Evolutionary conservation across 2,113 vertebrate genomes (phyloP), one percentile per base, ranked within the genome.

Genomic region (Sterrhoptilus dennistouni): DNA sequence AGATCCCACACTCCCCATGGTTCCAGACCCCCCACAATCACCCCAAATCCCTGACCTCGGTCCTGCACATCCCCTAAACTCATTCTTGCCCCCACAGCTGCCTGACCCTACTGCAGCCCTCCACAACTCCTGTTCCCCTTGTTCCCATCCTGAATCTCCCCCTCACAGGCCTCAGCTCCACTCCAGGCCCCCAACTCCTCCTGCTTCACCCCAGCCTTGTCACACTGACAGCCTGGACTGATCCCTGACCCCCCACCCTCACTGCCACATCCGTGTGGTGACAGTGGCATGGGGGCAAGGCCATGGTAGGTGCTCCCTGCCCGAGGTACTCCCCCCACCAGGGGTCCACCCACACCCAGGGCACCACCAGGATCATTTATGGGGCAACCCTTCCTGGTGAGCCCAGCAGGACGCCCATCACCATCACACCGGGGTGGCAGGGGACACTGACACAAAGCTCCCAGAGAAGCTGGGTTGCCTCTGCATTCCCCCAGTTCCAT

Each of bases 221-320:
- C 47, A 21, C 33, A 0, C 11, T 0, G 21, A 8, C 33, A 64
- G 66, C 40, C 45, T 8, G 14, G 53, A 35, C 24, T 3, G 2
- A 6, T 2, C 44, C 59, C 49, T 29, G 50, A 35, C 2, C 40
- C 69, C 25, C 25, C 7, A 0, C 28, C 50, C 81, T 35, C 2
- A 0, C n/a, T 77, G 47, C 52, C 56, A 17, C 9, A 0, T 33
- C 52, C 8, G 0, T 18, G 25, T 24, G 9, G 71, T 44, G 77
- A 64, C 4, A 0, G 38, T 33, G 68, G 20, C 8, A 0, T 5
- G 24, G 24, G 7, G n/a, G 29, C 19, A 6, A 42, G 22, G 36
- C 8, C 50, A 20, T 3, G 0, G 33, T 4, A 7, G 24, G 50
- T 17, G 9, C 90, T 64, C 25, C 81, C 65, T 63, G 27, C 14